Percentiles rank a stretch among this genome's conserved stretches.
phyloP scores from a whole-genome alignment of 2,113 vertebrate genomes.

The Corythaeola cristata region DNA sequence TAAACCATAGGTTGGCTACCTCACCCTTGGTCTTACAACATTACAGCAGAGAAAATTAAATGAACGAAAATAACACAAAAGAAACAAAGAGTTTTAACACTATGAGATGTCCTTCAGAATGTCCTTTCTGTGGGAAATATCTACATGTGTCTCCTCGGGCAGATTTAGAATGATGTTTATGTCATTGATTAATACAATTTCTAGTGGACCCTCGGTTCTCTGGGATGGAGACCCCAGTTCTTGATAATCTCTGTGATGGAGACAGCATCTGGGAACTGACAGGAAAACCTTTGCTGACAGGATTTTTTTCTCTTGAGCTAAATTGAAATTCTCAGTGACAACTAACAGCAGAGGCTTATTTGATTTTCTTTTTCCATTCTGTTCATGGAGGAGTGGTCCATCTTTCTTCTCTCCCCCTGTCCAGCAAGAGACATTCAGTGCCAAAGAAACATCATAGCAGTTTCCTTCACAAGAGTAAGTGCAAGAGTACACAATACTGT shows the following conservation, averaged over 20 bases:
- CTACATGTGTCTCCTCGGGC: no score
- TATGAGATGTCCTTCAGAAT: background rate
- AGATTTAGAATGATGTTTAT: background rate
- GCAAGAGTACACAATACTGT: background rate
- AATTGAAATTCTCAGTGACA: background rate
- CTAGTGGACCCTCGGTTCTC: background rate
- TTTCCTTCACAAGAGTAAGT: background rate
- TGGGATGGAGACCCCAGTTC: background rate
- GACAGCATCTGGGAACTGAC: background rate
- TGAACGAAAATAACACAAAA: background rate
- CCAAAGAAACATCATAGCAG: background rate
- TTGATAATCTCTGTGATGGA: background rate
- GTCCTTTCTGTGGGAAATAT: background rate
- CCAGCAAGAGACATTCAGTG: background rate
- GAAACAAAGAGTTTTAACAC: background rate
- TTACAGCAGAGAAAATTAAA: background rate
- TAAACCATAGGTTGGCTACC: background rate
- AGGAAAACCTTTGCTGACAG: background rate
- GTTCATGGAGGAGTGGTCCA: background rate
- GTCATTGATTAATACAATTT: background rate
- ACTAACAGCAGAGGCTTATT: background rate
- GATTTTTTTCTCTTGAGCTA: background rate
- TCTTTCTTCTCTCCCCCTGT: background rate
- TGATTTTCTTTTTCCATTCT: background rate
- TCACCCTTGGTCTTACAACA: background rate